Evolutionary conservation across 1,140 invertebrate genomes (phyloP).

Genomic region (Euborellia annulipes): DNA sequence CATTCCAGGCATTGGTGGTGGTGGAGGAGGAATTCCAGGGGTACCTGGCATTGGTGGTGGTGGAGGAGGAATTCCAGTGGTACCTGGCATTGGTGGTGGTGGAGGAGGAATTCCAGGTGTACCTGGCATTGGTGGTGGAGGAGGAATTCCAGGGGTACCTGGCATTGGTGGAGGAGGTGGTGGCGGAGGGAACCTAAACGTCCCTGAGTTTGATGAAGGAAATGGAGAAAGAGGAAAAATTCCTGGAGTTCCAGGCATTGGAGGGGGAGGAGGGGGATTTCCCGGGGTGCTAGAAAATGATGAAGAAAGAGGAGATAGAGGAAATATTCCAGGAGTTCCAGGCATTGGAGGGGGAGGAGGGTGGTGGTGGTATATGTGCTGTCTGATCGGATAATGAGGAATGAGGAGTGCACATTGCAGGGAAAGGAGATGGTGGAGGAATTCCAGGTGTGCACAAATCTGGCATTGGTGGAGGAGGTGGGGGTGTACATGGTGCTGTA

Average conservation of each 20-base stretch:
- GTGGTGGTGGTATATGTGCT: slow-evolving; percentile 10
- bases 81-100: background rate
- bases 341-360: slow-evolving; percentile 8
- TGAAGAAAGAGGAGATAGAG: slow-evolving; percentile 5
- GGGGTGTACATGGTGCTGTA: background rate
- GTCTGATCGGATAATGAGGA: background rate
- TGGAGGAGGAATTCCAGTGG: slow-evolving; percentile 9
- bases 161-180: slow-evolving; percentile 12
- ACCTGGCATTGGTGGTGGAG: slow-evolving; percentile 7
- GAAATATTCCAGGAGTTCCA: slow-evolving; percentile 7
- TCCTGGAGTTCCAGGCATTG: background rate
- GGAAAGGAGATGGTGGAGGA: slow-evolving; percentile 9
- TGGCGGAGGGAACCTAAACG: background rate
- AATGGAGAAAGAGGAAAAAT: slow-evolving; percentile 16
- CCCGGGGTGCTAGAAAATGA: slow-evolving; percentile 7
- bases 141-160: slow-evolving; percentile 6
- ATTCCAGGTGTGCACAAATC: slow-evolving; percentile 14
- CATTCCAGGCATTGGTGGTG: slow-evolving; percentile 12
- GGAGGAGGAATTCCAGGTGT: slow-evolving; percentile 15
- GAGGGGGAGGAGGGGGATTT: slow-evolving; percentile 14
- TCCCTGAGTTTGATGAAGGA: slow-evolving; percentile 4
- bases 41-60: slow-evolving; percentile 7
- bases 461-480: slow-evolving; percentile 10
- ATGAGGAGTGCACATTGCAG: no score
- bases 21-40: slow-evolving; percentile 6